A percentile compares a stretch with the other conserved stretches of the same genome.
Evolutionary conservation across 2,797 vertebrate species (phyloP).

Genomic region (Schizothorax lantsangensis): DNA sequence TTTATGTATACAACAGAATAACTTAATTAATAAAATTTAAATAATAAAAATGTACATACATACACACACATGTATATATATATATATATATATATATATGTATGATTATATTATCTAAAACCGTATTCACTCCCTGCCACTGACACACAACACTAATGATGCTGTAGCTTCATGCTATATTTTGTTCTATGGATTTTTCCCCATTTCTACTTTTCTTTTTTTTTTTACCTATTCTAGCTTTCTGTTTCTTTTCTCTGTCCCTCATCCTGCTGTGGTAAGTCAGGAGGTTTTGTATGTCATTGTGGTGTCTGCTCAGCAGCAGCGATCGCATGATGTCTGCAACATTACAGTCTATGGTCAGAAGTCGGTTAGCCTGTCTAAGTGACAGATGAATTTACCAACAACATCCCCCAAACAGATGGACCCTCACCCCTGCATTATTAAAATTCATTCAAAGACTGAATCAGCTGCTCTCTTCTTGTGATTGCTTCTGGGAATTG

Average conservation of each 20-base stretch:
- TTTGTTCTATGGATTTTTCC: not conserved
- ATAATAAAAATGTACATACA: not conserved
- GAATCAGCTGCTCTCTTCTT: slow-evolving; percentile 16
- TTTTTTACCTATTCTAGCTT: not conserved
- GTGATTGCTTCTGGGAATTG: slow-evolving; percentile 30
- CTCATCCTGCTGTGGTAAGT: slow-evolving; percentile 13
- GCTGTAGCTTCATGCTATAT: not conserved
- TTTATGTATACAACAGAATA: not conserved
- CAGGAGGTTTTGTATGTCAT: slow-evolving; percentile 7
- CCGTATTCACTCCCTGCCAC: not conserved
- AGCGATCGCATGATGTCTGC: not conserved
- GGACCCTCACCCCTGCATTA: slow-evolving; percentile 21
- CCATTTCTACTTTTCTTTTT: not conserved
- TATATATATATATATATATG: not conserved
- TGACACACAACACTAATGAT: not conserved
- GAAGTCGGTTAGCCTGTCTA: not conserved
- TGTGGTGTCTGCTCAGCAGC: slow-evolving; percentile 35
- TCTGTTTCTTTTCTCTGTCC: not conserved
- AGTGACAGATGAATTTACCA: slow-evolving; percentile 29
- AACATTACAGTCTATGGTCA: slow-evolving; percentile 8
- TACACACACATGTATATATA: no score
- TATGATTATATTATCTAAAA: not conserved
- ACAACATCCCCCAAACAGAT: not conserved
- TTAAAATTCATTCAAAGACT: slow-evolving; percentile 43
- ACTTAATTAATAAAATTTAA: not conserved